A percentile compares a stretch with the other conserved stretches of the same genome.
Evolutionary conservation across 2,113 vertebrate genomes (phyloP).

Genomic region (Loxodonta africana): DNA sequence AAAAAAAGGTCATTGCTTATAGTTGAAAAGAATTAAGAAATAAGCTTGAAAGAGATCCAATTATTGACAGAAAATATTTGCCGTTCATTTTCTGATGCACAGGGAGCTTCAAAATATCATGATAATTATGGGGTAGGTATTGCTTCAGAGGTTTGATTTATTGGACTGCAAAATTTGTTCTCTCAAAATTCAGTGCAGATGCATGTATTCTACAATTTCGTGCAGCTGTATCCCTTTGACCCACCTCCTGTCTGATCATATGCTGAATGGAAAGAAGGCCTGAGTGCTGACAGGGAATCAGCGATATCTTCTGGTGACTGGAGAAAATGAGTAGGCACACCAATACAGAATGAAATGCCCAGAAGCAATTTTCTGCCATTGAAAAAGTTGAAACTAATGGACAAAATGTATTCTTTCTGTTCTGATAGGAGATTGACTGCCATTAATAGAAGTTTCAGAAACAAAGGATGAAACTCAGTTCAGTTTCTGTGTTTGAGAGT

Average conservation of each 20-base stretch:
- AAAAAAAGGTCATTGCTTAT: too few relatives aligned
- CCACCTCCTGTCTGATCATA: conserved; percentile 44
- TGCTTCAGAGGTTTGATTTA: conserved; percentile 54
- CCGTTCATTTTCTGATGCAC: background rate
- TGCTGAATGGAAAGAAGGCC: conserved; percentile 29
- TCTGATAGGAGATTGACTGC: background rate
- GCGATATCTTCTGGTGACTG: conserved; percentile 45
- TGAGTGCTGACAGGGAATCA: conserved; percentile 11
- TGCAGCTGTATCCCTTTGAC: conserved; percentile 32
- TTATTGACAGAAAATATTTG: conserved; percentile 56
- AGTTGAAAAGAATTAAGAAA: conserved; percentile 51
- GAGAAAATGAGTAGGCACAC: conserved; percentile 59
- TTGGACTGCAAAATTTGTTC: conserved; percentile 48
- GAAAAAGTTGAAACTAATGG: conserved; percentile 67
- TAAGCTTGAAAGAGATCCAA: conserved; percentile 48
- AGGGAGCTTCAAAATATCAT: background rate
- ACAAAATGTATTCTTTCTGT: conserved; percentile 56
- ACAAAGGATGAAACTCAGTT: background rate
- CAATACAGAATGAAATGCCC: conserved; percentile 44
- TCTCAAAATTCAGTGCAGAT: conserved; percentile 10
- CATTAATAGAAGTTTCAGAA: conserved; percentile 67
- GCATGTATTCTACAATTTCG: conserved; percentile 46
- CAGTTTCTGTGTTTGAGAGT: background rate
- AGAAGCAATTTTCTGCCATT: conserved; percentile 59
- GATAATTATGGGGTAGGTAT: conserved; percentile 36